Evolutionary conservation across 53 echinoderm and acorn worm species (phyloP).

Genomic region (Actinopyga echinites): DNA sequence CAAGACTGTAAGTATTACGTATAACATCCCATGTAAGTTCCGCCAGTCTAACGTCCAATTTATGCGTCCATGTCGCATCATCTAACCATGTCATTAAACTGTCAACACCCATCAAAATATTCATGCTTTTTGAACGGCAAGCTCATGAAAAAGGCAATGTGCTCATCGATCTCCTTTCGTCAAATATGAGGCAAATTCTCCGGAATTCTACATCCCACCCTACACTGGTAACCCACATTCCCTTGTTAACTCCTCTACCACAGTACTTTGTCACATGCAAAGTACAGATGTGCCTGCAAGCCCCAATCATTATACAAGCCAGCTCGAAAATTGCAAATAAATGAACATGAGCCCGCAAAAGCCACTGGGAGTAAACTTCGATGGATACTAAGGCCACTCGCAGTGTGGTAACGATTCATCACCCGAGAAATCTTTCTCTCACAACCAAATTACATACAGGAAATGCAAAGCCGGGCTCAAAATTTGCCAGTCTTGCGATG

Average conservation of each 20-base stretch:
- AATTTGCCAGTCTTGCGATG: slow-evolving; percentile 9
- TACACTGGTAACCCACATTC: neutral
- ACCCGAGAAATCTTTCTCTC: slow-evolving; percentile 19
- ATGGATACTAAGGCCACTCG: neutral
- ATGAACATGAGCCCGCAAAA: slow-evolving; percentile 27
- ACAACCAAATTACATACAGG: slow-evolving; percentile 14
- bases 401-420: slow-evolving; percentile 17
- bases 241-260: too few relatives aligned
- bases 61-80: too few relatives aligned
- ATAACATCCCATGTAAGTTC: too few relatives aligned
- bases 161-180: too few relatives aligned
- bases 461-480: slow-evolving; percentile 20
- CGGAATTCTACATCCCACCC: too few relatives aligned
- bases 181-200: too few relatives aligned
- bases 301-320: neutral
- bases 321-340: slow-evolving; percentile 40
- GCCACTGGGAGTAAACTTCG: neutral
- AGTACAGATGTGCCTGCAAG: slow-evolving; percentile 32
- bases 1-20: too few relatives aligned
- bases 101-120: too few relatives aligned
- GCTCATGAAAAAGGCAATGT: too few relatives aligned
- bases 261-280: slow-evolving; percentile 6
- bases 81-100: too few relatives aligned
- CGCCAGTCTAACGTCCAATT: too few relatives aligned
- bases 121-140: too few relatives aligned